Base-by-base conservation (phyloP, 2,888 invertebrate species). In the Mythimna lalbum region DNA sequence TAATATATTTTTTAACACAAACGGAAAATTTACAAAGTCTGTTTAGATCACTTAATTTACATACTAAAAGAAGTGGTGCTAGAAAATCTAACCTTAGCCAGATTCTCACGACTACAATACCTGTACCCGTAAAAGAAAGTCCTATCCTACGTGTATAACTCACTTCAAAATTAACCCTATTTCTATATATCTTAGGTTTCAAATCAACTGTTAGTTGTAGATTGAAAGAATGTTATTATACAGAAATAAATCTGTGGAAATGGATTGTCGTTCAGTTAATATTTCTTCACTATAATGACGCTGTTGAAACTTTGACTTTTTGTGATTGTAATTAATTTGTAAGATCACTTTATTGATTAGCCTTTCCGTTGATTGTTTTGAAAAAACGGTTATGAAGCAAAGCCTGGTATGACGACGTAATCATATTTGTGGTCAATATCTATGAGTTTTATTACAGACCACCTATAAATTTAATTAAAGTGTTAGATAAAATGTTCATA, bases 211-310 rank as follows among this genome's bases (percentile, higher is more conserved):
- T 23, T 10, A 23, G 39, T 27, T 23, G 1, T 52, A 2, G n/a
- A 49, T 59, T 31, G 57, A 68, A 64, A 60, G 53, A 50, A 27
- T 60, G 19, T 53, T 57, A 4, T 1, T 21, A 60, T 73, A 53
- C 65, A 63, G 73, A 66, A 76, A 76, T 53, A 19, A 76, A 21
- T 76, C n/a, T 23, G 10, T 73, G 55, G 60, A 73, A 73, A 61
- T 39, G 52, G 61, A 80, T 64, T 76, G 70, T 76, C 50, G n/a
- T 73, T 71, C n/a, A 27, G 21, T 71, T 73, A 76, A 73, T 73
- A 55, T 73, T 63, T 61, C 65, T 68, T 39, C n/a, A 65, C 50
- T 64, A 76, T 76, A 49, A 70, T 21, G n/a, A 7, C 19, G 39
- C 55, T 79, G 73, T 60, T 31, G 67, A 49, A 67, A 76, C 31